Evolutionary conservation across 2,113 vertebrate species (phyloP), one percentile per base, ranked within the genome.

Genomic region (Amphiprion percula): DNA sequence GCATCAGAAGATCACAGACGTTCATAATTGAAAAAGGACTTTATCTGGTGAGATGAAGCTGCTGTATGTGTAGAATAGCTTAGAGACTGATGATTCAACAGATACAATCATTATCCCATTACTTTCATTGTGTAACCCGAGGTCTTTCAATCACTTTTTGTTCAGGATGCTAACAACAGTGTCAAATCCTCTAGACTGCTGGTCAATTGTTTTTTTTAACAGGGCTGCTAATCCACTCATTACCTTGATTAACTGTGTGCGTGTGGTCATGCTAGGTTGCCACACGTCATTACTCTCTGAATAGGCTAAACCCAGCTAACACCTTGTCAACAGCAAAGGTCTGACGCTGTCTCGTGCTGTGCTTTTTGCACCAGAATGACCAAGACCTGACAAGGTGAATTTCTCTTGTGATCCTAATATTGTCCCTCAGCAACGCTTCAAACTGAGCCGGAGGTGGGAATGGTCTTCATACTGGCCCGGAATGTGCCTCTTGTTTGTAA

Each of bases 261-360:
- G 46, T 24, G 67, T 47, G 75, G 66, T 85, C 70, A 77, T 80
- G 84, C 82, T 74, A 77, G 76, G 69, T 74, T 91, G 88, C 80
- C 86, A 91, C 77, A 87, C 56, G 28, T 74, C 77, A 87, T 91
- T 89, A 92, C 68, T 77, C 54, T 60, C 74, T 37, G 66, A 62
- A 83, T 28, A 67, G 65, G 79, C 72, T 88, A 78, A 89, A 68
- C 61, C 75, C 23, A 60, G 64, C 71, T n/a, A 89, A 91, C 92
- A 90, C 80, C 87, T 84, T 84, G 89, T 88, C 84, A 90, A 77
- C 83, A 80, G 64, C 46, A 82, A 84, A 88, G 76, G 87, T 90
- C 89, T 12, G 68, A 79, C 47, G 12, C 56, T 59, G 72, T 77
- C 62, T 61, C 77, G 80, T 60, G 55, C 58, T 78, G 73, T 80